phyloP scores from a whole-genome alignment of 2,113 vertebrate genomes.

The Muntiacus reevesi region DNA sequence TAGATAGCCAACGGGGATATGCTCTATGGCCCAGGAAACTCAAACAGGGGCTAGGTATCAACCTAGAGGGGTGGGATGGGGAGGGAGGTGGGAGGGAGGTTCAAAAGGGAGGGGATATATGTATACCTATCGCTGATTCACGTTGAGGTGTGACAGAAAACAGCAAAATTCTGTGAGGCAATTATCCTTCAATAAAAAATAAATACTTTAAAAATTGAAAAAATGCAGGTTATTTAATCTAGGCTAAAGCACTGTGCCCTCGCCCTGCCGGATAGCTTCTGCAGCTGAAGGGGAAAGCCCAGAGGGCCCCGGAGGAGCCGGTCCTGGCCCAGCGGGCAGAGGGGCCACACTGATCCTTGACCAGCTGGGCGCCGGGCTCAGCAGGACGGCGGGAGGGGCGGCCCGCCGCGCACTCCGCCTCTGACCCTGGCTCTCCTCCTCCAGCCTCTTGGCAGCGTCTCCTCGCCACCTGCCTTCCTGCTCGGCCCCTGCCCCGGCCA shows the following conservation, averaged over 20 bases:
- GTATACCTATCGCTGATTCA: not conserved
- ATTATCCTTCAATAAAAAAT: not conserved
- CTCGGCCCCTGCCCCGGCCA: not conserved
- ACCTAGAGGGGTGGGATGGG: not conserved
- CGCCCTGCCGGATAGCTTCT: not conserved
- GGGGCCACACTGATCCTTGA: not conserved
- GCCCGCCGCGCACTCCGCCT: accelerated
- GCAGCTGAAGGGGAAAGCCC: not conserved
- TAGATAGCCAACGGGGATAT: accelerated
- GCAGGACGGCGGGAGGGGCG: not conserved
- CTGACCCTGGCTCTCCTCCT: not conserved
- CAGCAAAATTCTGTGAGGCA: not conserved
- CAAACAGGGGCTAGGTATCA: not conserved
- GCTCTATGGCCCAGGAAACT: not conserved
- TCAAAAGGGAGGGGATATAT: not conserved
- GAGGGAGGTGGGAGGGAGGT: not conserved
- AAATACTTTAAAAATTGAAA: too few species aligned
- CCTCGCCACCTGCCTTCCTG: not conserved
- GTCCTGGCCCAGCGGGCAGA: not conserved
- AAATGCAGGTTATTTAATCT: not conserved
- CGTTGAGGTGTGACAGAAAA: not conserved
- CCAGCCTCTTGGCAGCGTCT: not conserved
- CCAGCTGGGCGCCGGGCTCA: not conserved
- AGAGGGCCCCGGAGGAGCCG: not conserved
- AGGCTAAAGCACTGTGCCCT: not conserved